A percentile compares a stretch with the other conserved stretches of the same genome.
phyloP scores from a whole-genome alignment of 2,113 vertebrate species.

The Macquaria ambigua region DNA sequence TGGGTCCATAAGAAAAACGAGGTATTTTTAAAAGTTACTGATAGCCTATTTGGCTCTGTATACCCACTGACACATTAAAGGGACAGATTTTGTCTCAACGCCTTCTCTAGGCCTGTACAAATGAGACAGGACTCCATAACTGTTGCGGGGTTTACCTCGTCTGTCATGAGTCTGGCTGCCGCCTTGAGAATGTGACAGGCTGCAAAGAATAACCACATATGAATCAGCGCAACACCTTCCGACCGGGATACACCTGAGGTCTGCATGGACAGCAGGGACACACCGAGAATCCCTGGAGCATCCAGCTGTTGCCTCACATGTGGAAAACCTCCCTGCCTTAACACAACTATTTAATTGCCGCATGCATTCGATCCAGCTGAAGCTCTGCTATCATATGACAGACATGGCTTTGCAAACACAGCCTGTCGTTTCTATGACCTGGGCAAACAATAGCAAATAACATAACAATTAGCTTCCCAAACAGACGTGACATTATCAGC shows the following conservation, averaged over 20 bases:
- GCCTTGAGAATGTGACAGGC: slow-evolving; percentile 2
- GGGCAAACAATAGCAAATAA: slow-evolving; percentile 2
- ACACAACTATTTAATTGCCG: slow-evolving; percentile 28
- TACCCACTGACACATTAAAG: not conserved
- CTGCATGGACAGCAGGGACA: not conserved
- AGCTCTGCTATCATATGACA: not conserved
- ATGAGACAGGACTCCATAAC: slow-evolving; percentile 4
- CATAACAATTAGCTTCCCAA: not conserved
- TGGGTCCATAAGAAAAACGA: not conserved
- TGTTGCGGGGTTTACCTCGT: slow-evolving; percentile 7
- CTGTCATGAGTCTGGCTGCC: not conserved
- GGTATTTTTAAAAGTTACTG: not conserved
- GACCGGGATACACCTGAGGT: not conserved
- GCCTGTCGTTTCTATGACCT: not conserved
- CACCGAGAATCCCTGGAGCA: not conserved
- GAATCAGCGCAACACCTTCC: not conserved
- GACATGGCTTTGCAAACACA: slow-evolving; percentile 7
- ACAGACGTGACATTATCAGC: slow-evolving; percentile 1
- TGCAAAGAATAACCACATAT: not conserved
- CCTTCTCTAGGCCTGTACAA: not conserved
- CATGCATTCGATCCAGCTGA: not conserved
- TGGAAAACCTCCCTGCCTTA: not conserved
- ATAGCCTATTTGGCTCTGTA: not conserved
- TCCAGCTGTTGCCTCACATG: slow-evolving; percentile 44
- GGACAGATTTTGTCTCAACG: not conserved